Evolutionary conservation across 1,140 invertebrate species (phyloP).

Genomic region (Drosophila repletoides): DNA sequence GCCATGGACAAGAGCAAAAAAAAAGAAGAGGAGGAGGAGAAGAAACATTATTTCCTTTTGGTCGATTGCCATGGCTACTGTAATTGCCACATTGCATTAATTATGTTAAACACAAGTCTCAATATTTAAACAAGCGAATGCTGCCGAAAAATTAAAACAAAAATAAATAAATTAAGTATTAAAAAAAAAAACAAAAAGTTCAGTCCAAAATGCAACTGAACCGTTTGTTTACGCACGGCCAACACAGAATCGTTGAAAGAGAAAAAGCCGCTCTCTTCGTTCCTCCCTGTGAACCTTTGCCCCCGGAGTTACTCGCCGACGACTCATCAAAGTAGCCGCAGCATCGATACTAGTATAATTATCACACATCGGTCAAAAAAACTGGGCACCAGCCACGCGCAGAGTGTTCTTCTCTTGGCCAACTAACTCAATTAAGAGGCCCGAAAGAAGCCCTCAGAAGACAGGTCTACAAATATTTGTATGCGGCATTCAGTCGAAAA

Average conservation of each 20-base stretch:
- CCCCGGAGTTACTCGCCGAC: neutral
- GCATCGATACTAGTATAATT: conserved; percentile 62
- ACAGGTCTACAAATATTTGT: conserved; percentile 75
- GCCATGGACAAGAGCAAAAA: conserved; percentile 7
- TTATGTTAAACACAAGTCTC: conserved; percentile 75
- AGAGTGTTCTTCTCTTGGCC: conserved; percentile 48
- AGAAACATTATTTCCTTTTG: conserved; percentile 15
- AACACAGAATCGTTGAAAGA: conserved; percentile 51
- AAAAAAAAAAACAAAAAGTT: conserved; percentile 28
- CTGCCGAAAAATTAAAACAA: conserved; percentile 35
- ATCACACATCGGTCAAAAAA: conserved; percentile 79
- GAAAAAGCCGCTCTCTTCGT: conserved; percentile 40
- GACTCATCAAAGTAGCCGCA: conserved; percentile 69
- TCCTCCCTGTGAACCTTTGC: neutral
- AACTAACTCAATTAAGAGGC: conserved; percentile 76
- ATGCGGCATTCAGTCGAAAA: conserved; percentile 76
- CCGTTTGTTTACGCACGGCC: conserved; percentile 75
- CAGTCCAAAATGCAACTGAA: conserved; percentile 70
- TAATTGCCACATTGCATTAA: conserved; percentile 75
- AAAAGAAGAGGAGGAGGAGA: conserved; percentile 21
- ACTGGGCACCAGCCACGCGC: conserved; percentile 69
- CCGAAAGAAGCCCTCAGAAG: no score
- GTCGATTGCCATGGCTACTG: conserved; percentile 41
- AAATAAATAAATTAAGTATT: neutral
- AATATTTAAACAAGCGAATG: conserved; percentile 70